Evolutionary conservation across 2,888 invertebrate genomes (phyloP), one percentile per base, ranked within the genome.

Genomic region (Megastigmus dorsalis): DNA sequence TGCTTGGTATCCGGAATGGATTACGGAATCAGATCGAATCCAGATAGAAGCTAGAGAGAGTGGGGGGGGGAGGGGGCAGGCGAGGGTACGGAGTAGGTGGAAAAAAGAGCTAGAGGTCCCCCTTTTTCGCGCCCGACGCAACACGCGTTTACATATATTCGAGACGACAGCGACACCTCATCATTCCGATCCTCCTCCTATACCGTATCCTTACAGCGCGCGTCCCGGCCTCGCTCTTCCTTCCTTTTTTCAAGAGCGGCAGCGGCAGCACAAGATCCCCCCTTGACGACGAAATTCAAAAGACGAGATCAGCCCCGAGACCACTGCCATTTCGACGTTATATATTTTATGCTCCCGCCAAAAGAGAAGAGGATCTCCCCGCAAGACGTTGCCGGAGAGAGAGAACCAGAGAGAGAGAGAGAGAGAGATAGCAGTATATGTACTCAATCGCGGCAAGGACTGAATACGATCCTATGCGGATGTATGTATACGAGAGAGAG

Each of bases 11-110:
- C 79, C 78, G 78, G 80, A 84, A 83, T 83, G 83, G 82, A 84
- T 84, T 83, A 84, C 83, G 80, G 81, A 84, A 83, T 84, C 84
- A 82, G 80, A 84, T 84, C 78, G 82, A 82, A 84, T 82, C 48
- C 62, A 52, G 70, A 71, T 66, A 50, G 48, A 57, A 28, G 52
- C n/a, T 43, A 13, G 52, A 23, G n/a, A 30, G 10, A 33, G n/a
- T 2, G 57, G 26, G 28, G 23, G 52, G 18, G 43, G 15, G 52
- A 23, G n/a, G 41, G 10, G 23, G n/a, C 1, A 50, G 26, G 28
- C 4, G 30, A n/a, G n/a, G n/a, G n/a, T n/a, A n/a, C n/a, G n/a
- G n/a, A n/a, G n/a, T n/a, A n/a, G n/a, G n/a, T n/a, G n/a, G n/a
- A n/a, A n/a, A 18, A 18, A 59, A 13, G 30, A 52, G 28, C 30